Evolutionary conservation across 2,113 vertebrate species (phyloP).

Genomic region (Sardina pilchardus): DNA sequence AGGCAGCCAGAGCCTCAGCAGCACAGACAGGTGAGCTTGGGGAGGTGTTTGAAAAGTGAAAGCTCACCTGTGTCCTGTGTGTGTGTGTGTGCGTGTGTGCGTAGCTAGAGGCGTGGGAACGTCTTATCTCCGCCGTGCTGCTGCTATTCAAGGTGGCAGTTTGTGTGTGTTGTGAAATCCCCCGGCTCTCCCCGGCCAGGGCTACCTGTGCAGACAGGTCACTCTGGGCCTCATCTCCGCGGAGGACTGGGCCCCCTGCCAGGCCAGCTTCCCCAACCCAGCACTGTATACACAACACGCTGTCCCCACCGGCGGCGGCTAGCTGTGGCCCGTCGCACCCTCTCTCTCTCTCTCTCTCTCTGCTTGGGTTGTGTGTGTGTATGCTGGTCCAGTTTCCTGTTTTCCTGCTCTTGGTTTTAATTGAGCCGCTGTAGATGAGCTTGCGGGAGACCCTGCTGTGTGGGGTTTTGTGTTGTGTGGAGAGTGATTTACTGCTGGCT

Average conservation of each 20-base stretch:
- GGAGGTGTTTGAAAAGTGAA: background rate
- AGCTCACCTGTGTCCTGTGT: background rate
- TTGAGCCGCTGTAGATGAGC: constrained; percentile 10
- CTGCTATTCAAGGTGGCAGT: constrained; percentile 33
- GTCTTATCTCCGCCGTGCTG: constrained; percentile 28
- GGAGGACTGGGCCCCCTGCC: background rate
- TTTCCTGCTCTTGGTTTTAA: background rate
- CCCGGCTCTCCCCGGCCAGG: background rate
- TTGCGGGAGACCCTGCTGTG: background rate
- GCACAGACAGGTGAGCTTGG: background rate
- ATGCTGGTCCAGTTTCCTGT: background rate
- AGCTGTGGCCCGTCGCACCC: background rate
- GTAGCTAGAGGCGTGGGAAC: constrained; percentile 37
- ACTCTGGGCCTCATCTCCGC: background rate
- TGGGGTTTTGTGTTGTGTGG: background rate
- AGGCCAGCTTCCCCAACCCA: background rate
- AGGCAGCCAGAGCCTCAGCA: background rate
- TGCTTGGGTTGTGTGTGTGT: background rate
- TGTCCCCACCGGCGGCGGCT: background rate
- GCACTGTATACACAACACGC: background rate
- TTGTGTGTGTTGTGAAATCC: constrained; percentile 17
- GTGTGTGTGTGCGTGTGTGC: background rate
- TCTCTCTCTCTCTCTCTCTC: background rate
- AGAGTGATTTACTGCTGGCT: background rate
- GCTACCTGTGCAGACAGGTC: constrained; percentile 38